These are phyloP conservation scores for Dallia pectoralis DNA, from an alignment of 2,797 vertebrate genomes.

Conservation along the genomic window DNA sequence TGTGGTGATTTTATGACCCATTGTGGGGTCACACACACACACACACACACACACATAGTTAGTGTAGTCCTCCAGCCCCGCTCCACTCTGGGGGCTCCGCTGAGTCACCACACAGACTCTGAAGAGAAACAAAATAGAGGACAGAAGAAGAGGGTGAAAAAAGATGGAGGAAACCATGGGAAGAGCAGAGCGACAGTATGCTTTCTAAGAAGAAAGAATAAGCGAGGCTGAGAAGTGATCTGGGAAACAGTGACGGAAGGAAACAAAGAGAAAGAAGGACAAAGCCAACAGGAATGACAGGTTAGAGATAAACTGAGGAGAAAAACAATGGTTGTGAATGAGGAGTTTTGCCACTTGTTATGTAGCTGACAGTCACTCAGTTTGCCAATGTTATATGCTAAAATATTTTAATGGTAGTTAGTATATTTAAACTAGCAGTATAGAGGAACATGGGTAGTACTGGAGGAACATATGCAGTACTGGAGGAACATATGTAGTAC, in stretches of 20 bases:
- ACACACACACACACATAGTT: not conserved
- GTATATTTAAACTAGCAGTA: too few relatives aligned
- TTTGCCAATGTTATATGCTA: not conserved
- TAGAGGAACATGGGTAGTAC: too few relatives aligned
- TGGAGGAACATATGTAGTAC: too few relatives aligned
- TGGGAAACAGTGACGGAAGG: not conserved
- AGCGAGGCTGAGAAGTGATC: not conserved
- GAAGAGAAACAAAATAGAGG: not conserved
- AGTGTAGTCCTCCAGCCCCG: not conserved
- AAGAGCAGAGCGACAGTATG: not conserved
- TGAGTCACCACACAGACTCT: too few relatives aligned
- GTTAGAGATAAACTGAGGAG: not conserved
- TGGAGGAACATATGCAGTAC: too few relatives aligned
- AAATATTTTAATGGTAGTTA: too few relatives aligned
- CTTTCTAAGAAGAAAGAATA: not conserved
- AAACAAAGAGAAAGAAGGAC: not conserved
- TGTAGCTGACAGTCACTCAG: not conserved
- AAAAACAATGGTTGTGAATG: too few relatives aligned
- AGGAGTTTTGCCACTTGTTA: too few relatives aligned
- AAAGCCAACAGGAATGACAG: not conserved
- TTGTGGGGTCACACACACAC: not conserved
- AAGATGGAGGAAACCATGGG: not conserved
- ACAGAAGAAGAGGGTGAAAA: not conserved
- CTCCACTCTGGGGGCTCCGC: constrained; percentile 19
- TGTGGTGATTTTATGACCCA: too few relatives aligned